Percentiles rank a stretch among this genome's conserved stretches.
Evolutionary conservation across 2,888 invertebrate species (phyloP).

Genomic region (Chromoteleia sp.): DNA sequence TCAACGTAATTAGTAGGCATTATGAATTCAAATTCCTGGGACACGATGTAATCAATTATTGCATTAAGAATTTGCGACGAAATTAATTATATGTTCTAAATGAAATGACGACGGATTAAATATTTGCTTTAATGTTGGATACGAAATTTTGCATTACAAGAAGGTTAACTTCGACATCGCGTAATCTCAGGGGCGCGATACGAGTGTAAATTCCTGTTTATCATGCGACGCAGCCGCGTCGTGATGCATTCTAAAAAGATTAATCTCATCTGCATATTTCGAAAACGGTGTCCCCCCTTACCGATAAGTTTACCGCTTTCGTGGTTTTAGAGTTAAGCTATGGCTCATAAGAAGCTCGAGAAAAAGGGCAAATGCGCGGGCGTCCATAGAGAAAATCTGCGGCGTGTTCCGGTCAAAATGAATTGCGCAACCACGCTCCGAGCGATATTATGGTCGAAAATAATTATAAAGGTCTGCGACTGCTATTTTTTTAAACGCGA

Average conservation of each 20-base stretch:
- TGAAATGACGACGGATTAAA: constrained; percentile 21
- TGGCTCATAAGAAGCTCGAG: constrained; percentile 49
- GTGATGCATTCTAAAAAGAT: constrained; percentile 65
- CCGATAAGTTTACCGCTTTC: constrained; percentile 61
- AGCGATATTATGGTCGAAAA: constrained; percentile 9
- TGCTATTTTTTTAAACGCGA: not conserved
- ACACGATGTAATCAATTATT: too few relatives aligned
- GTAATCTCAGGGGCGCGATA: constrained; percentile 60
- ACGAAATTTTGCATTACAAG: constrained; percentile 41
- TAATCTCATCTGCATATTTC: constrained; percentile 70
- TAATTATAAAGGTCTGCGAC: constrained; percentile 9
- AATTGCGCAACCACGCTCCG: constrained; percentile 22
- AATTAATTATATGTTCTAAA: constrained; percentile 18
- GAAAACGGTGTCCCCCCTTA: constrained; percentile 42
- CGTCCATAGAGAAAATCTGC: constrained; percentile 25
- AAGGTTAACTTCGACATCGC: constrained; percentile 41
- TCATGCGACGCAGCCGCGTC: constrained; percentile 52
- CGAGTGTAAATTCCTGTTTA: constrained; percentile 66
- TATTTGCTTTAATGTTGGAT: constrained; percentile 23
- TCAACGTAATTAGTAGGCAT: too few relatives aligned
- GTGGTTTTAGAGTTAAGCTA: constrained; percentile 61
- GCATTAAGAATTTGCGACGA: not conserved
- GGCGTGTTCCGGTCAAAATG: constrained; percentile 19
- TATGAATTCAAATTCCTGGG: too few relatives aligned
- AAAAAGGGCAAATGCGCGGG: constrained; percentile 30